Evolutionary conservation across 2,113 vertebrate genomes (phyloP), one percentile per base, ranked within the genome.

Genomic region (Nymphicus hollandicus): DNA sequence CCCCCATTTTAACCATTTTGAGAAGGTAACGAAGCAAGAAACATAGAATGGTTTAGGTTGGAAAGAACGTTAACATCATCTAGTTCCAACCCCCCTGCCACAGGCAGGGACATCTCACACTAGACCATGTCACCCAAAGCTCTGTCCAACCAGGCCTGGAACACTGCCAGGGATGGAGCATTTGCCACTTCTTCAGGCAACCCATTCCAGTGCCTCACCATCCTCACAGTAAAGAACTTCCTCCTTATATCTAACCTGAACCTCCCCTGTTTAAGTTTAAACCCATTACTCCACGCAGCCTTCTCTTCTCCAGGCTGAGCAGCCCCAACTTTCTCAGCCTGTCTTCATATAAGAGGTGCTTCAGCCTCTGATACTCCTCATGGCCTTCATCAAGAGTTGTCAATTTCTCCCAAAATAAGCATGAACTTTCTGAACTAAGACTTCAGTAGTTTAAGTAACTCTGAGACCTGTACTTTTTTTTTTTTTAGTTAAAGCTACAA

Each of bases 391-490:
- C 56, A 58, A 16, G 46, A 70, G 14, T 6, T 37, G 19, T 4
- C 73, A 13, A 0, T 22, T 43, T 63, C 60, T 68, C 37, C 29
- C 33, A 15, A 74, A 58, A 22, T 6, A 39, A 35, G 3, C 29
- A 17, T 0, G 19, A 9, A n/a, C 41, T 64, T 81, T 18, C 35
- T 60, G 12, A 61, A 87, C 28, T 31, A 31, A 82, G 7, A 17
- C 2, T 46, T 56, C 0, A n/a, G 7, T 3, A 15, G 66, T 24
- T 47, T 17, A 52, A 55, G 2, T 6, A 65, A 33, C n/a, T 37
- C 33, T 6, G 10, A 60, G 19, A 10, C 7, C 8, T 13, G 2
- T 5, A 18, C 10, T 4, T 53, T 10, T 1, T 5, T 5, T 10
- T 8, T 31, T 61, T 70, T n/a, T 11, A 44, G 6, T 19, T 66